These are phyloP conservation scores for Phodopus roborovskii DNA, from an alignment of 2,113 vertebrate genomes.

Conservation along the genomic window DNA sequence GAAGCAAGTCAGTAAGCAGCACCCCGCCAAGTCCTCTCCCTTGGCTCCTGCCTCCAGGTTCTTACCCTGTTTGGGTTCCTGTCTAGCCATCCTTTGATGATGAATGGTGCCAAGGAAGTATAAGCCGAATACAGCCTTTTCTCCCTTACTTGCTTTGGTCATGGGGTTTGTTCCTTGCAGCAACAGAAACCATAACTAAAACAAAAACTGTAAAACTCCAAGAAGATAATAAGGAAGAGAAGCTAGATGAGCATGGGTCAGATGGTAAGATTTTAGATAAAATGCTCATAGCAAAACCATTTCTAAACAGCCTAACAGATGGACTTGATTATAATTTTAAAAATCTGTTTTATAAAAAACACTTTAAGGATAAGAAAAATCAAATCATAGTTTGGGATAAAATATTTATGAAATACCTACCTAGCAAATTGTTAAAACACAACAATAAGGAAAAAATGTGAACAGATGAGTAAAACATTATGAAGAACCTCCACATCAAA, in stretches of 20 bases:
- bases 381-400: neutral
- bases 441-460: neutral
- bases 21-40: neutral
- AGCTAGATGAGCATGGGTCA: neutral
- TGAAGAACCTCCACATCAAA: neutral
- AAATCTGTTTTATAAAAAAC: neutral
- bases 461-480: neutral
- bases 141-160: neutral
- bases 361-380: neutral
- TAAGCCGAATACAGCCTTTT: neutral
- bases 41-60: neutral
- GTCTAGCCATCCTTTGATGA: neutral
- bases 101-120: neutral
- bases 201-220: neutral
- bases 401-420: neutral
- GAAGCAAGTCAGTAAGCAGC: neutral
- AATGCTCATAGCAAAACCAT: neutral
- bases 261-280: neutral
- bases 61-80: neutral
- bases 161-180: neutral
- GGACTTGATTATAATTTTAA: neutral
- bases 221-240: neutral
- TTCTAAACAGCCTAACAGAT: neutral
- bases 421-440: neutral
- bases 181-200: neutral